These are phyloP conservation scores for Caloenas nicobarica DNA, from an alignment of 2,113 vertebrate genomes.

Conservation along the genomic window DNA sequence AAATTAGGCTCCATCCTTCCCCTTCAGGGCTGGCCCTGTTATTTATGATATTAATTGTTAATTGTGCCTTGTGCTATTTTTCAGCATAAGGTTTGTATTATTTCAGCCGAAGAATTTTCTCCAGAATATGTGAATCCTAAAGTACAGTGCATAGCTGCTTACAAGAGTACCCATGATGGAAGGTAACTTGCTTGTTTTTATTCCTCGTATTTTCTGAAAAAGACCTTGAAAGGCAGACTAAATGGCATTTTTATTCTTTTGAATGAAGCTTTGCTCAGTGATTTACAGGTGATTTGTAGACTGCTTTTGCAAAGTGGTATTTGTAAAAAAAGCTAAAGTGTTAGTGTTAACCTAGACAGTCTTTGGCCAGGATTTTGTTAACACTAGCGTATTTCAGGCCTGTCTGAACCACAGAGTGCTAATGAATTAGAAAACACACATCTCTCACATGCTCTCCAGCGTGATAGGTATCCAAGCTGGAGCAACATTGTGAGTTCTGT, in stretches of 20 bases:
- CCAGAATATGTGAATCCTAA: constrained; percentile 83
- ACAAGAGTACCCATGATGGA: constrained; percentile 61
- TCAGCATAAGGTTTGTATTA: constrained; percentile 87
- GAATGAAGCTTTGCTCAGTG: not conserved
- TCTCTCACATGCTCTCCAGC: fast-evolving
- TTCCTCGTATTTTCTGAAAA: not conserved
- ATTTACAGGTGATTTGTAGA: not conserved
- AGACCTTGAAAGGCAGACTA: not conserved
- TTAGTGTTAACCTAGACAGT: not conserved
- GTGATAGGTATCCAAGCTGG: not conserved
- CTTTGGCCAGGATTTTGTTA: not conserved
- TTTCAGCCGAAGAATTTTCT: constrained; percentile 85
- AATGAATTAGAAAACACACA: fast-evolving
- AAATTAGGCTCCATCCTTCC: not conserved
- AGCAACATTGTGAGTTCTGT: not conserved
- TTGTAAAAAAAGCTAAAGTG: not conserved
- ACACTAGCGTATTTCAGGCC: not conserved
- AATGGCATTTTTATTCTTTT: not conserved
- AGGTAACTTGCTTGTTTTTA: constrained; percentile 65
- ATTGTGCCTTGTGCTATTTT: not conserved
- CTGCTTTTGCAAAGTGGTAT: not conserved
- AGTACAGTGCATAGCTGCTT: constrained; percentile 84
- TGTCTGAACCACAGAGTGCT: not conserved
- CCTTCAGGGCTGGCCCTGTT: not conserved
- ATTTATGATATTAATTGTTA: not conserved